Base-by-base conservation (phyloP, 2,888 invertebrate genomes). In the Peribatodes rhomboidaria region DNA sequence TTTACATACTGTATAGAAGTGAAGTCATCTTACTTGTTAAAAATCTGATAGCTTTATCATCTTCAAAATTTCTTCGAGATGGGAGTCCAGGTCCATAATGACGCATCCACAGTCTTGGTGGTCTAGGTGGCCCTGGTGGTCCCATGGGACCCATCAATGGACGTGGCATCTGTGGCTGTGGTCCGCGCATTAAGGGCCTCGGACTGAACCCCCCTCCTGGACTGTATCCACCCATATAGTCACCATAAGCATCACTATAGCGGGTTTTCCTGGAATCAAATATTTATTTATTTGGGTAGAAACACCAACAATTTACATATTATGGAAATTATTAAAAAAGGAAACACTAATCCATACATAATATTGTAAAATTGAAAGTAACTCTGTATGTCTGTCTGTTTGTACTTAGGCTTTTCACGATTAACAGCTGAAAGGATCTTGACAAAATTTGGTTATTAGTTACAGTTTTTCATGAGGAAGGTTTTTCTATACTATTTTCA, bases 221-320 rank as follows among this genome's bases (percentile, higher is more conserved):
- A 0, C 83, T 81, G 70, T 86, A 87, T 7, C 86, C 86, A 16
- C 88, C 88, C 22, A 73, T 77, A 65, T 89, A 88, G 68, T 82
- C 70, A 35, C 88, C 88, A 75, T 82, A 89, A 9, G 88, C 88
- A 74, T 84, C 79, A 59, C 75, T 77, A 59, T 88, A 89, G 9
- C 80, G 82, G 27, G 80, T 70, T 69, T 82, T 80, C 65, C 85
- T 85, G 70, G 52, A 58, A 60, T 13, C 11, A 1, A 16, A 16
- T 6, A 49, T 42, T 0, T 4, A 4, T 18, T 20, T 6, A 7
- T 11, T n/a, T 37, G n/a, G 0, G 3, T n/a, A n/a, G n/a, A n/a
- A n/a, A n/a, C n/a, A n/a, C n/a, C n/a, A n/a, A n/a, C 3, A 13
- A 10, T 1, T 35, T 35, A n/a, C n/a, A n/a, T n/a, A n/a, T n/a